Evolutionary conservation across 2,113 vertebrate species (phyloP), one percentile per base, ranked within the genome.

Genomic region (Megaptera novaeangliae): DNA sequence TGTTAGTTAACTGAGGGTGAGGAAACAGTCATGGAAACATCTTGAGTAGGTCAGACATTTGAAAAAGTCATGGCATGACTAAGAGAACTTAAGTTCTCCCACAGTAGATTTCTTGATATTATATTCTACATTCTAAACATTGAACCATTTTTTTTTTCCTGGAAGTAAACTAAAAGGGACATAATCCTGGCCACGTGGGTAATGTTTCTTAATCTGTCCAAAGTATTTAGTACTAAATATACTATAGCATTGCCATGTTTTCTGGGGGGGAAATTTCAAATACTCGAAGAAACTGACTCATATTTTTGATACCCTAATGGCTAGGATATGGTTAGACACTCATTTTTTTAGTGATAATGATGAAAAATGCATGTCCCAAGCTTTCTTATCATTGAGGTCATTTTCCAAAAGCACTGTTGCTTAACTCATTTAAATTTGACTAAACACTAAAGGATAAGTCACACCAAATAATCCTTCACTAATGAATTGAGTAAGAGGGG

Each of bases 361-460:
- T 95, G 64, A 88, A 90, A 97, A 86, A 74, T 66, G 18, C 49
- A 44, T 63, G 25, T 4, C 2, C 23, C 29, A 72, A 84, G n/a
- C 41, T 96, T 97, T 96, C 52, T 95, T 90, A 94, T 44, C 69
- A 72, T 29, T 90, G 74, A 96, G 9, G 68, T 96, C 34, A 94
- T 95, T 97, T 97, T 89, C 91, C 84, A 21, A 95, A 98, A 95
- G 41, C 23, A 49, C 41, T 46, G 46, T 44, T 83, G 3, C 49
- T 94, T 88, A 97, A 95, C 61, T 64, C 21, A 89, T 96, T 75
- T 94, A 75, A 96, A 96, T 97, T 71, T 92, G 78, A 57, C 39
- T 96, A 78, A 97, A 86, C 77, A 80, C 69, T 92, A 18, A 5
- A 69, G 46, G 59, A 78, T 75, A 82, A 59, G 49, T 93, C 91